Evolutionary conservation across 2,888 invertebrate genomes (phyloP), one percentile per base, ranked within the genome.

Genomic region (Magallana nippona): DNA sequence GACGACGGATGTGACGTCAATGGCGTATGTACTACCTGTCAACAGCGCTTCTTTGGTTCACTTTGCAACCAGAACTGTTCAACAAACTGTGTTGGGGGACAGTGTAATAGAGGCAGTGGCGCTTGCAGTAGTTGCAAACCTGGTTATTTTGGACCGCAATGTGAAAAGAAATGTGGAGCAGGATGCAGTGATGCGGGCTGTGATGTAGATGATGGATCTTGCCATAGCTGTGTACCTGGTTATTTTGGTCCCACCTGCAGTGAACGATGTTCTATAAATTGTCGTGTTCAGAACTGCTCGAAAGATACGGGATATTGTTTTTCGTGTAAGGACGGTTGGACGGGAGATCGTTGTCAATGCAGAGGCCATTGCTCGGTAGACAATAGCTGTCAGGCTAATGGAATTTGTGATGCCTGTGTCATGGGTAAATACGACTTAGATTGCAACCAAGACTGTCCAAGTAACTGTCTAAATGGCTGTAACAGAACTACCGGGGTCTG

Each of bases 231-330:
- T 85, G 58, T 83, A 17, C 55, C 79, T 5, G 83, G 83, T 32
- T 86, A 83, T 83, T 88, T 83, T 71, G 89, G 89, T n/a, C 56
- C 44, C 2, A 58, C 82, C 10, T 90, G 90, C 85, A 79, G 87
- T n/a, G 32, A 83, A 22, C 63, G 63, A n/a, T 89, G 89, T 78
- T 87, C 88, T n/a, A 55, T 58, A 13, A 86, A 87, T 78, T 87
- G 88, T 79, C 82, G 82, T 2, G 19, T 78, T 60, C 77, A 84
- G 55, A 84, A 85, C 15, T 89, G 89, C 78, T 78, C 85, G 22
- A 62, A 78, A 32, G 11, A 27, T 0, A 81, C 27, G 71, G 89
- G 89, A 32, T 19, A 55, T 32, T 89, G 89, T 79, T 32, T 82
- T 32, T 79, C 11, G 19, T 82, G 82, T 22, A 55, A 82, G 15